A percentile compares a stretch with the other conserved stretches of the same genome.
Evolutionary conservation across 2,888 invertebrate genomes (phyloP).

Genomic region (Lasioglossum leucozonium): DNA sequence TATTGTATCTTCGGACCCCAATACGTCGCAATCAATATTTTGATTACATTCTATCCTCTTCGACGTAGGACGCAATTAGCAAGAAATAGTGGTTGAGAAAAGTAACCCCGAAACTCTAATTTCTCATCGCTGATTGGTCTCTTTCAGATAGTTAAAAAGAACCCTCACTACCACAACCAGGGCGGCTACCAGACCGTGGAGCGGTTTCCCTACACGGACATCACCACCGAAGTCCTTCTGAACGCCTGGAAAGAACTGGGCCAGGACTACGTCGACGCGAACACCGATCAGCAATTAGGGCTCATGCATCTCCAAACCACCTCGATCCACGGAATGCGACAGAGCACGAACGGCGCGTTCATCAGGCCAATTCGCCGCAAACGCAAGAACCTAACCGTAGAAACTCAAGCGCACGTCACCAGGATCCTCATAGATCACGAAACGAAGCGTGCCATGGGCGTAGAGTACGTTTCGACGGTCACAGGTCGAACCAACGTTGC

Average conservation of each 20-base stretch:
- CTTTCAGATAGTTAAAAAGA: conserved; percentile 72
- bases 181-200: conserved; percentile 89
- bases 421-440: conserved; percentile 85
- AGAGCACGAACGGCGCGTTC: conserved; percentile 88
- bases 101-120: background rate
- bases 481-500: conserved; percentile 80
- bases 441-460: conserved; percentile 83
- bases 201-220: conserved; percentile 87
- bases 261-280: conserved; percentile 87
- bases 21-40: too few relatives aligned
- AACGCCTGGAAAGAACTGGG: conserved; percentile 88
- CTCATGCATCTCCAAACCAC: conserved; percentile 88
- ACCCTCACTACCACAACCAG: conserved; percentile 87
- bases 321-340: conserved; percentile 86
- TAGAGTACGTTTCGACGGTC: conserved; percentile 81
- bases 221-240: conserved; percentile 86
- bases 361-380: conserved; percentile 88
- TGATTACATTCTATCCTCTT: too few relatives aligned
- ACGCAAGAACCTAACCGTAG: conserved; percentile 81
- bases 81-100: too few relatives aligned
- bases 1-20: too few relatives aligned
- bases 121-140: background rate
- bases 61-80: too few relatives aligned
- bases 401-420: conserved; percentile 85
- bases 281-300: conserved; percentile 87